phyloP scores from a whole-genome alignment of 30 jellyfish, hydroid and myxozoan genomes.

The Catostylus mosaicus region DNA sequence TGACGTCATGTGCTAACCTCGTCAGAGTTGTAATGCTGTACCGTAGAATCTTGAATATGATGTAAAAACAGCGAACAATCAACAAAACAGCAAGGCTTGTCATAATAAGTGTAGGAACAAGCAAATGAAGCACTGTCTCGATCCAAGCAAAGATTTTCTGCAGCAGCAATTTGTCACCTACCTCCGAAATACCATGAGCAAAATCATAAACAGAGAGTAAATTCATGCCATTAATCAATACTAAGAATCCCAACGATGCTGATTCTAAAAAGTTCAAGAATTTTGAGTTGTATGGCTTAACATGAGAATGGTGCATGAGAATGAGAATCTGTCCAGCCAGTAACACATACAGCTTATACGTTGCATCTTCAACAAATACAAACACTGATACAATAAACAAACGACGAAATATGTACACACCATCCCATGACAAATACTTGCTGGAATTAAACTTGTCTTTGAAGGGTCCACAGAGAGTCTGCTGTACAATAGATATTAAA shows the following conservation, averaged over 20 bases:
- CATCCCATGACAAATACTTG: constrained; percentile 9
- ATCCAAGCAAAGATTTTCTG: not conserved
- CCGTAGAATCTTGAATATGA: not conserved
- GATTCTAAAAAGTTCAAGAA: not conserved
- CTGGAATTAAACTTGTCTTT: not conserved
- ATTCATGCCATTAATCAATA: not conserved
- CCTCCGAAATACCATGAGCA: constrained; percentile 6
- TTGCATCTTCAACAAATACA: not conserved
- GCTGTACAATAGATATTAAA: not conserved
- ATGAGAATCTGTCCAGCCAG: constrained; percentile 1
- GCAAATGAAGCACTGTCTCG: not conserved
- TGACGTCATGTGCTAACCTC: not conserved
- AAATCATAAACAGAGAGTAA: constrained; percentile 1
- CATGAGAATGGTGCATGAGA: constrained; percentile 7
- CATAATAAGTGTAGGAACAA: not conserved
- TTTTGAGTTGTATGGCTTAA: not conserved
- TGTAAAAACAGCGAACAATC: not conserved
- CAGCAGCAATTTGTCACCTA: not conserved
- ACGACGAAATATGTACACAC: constrained; percentile 19
- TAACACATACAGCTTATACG: not conserved
- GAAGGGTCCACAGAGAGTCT: not conserved
- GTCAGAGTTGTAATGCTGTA: not conserved
- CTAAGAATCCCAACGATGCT: not conserved
- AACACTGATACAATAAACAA: constrained; percentile 2
- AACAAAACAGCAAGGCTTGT: not conserved